Evolutionary conservation across 2,797 vertebrate species (phyloP), one percentile per base, ranked within the genome.

Genomic region (Oryzias sinensis): DNA sequence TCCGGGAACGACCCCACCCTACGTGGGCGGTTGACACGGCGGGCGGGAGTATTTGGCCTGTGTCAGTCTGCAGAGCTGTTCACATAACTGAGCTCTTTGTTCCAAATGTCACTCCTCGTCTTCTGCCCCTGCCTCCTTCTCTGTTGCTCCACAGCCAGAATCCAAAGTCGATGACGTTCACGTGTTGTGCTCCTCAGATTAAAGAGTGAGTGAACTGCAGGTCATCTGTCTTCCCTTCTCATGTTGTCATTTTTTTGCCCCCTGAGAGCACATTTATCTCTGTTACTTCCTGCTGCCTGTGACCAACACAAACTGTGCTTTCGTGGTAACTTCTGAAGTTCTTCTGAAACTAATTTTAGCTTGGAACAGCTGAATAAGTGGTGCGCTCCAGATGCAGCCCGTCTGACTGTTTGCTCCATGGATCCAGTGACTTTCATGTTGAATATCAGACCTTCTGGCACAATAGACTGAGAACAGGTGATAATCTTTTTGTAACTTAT

Each of bases 71-170:
- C 70, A 86, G 82, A 84, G 79, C 83, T 75, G 84, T 73, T 87
- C 88, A 74, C 77, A 92, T 90, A 93, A 92, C 88, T 82, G 76
- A 76, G 68, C 77, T 87, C 91, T 93, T 92, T 93, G 91, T 93
- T 92, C 80, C 83, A 82, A 89, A 90, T 90, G 88, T 90, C 91
- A 90, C 81, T 85, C 77, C 76, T 70, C 65, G 45, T 63, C 55
- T 61, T 50, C 24, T 51, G 20, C 49, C 62, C 65, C 62, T 67
- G 70, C 47, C 68, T 71, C 15, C 25, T 56, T 64, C 50, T 70
- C 49, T 60, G 15, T 54, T 4, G n/a, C 61, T 56, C 43, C 60
- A 53, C n/a, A 45, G 7, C 27, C 49, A 7, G 50, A 42, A 37
- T 11, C 9, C 11, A 11, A 37, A 11, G 33, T 11, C 27, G 7